Evolutionary conservation across 2,113 vertebrate species (phyloP).

Genomic region (Coryphaenoides rupestris): DNA sequence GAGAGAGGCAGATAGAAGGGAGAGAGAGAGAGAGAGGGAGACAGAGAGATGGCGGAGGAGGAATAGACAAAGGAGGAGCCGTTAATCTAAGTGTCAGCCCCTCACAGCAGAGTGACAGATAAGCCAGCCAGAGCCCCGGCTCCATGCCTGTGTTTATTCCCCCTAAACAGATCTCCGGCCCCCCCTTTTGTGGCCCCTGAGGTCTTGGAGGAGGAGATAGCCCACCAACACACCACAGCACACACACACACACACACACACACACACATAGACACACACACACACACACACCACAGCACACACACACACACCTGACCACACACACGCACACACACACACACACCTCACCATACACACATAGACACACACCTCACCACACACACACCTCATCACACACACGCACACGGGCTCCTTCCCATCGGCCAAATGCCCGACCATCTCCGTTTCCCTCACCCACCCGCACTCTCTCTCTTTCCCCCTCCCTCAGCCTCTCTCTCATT

Average conservation of each 20-base stretch:
- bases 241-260: conserved; percentile 3
- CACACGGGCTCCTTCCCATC: too few species aligned
- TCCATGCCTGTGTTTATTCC: neutral
- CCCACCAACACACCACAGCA: too few species aligned
- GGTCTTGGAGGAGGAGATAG: too few species aligned
- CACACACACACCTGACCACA: conserved; percentile 10
- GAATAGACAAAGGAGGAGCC: too few species aligned
- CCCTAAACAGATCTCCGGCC: neutral
- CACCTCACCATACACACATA: neutral
- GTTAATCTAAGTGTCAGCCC: conserved; percentile 16
- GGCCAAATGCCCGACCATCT: too few species aligned
- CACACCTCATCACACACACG: neutral
- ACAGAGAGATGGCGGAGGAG: too few species aligned
- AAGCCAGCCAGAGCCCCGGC: conserved; percentile 29
- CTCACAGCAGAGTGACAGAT: conserved; percentile 50
- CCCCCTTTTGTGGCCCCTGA: too few species aligned
- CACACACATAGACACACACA: conserved; percentile 1
- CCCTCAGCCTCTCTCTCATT: too few species aligned
- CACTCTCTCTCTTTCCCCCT: too few species aligned
- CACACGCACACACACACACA: conserved; percentile 1
- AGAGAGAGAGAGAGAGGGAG: conserved; percentile 9
- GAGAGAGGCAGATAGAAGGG: conserved; percentile 15
- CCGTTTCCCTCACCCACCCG: too few species aligned
- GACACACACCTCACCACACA: conserved; percentile 1
- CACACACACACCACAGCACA: neutral